Base-by-base conservation (phyloP, 2,797 vertebrate genomes). In the Aplochiton taeniatus region DNA sequence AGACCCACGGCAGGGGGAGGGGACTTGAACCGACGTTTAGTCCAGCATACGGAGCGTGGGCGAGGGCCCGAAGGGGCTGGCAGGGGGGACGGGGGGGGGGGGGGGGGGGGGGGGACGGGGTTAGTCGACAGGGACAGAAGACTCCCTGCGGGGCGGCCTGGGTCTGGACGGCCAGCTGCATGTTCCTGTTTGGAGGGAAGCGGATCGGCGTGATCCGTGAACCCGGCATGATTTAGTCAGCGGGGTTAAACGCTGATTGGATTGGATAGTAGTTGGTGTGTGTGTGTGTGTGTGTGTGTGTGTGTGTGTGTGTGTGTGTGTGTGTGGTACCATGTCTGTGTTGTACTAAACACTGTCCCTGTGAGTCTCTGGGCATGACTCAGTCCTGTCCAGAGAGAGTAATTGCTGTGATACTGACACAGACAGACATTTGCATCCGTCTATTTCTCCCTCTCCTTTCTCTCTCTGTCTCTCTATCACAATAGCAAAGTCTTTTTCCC, bases 371-470 rank as follows among this genome's bases (percentile, higher is more conserved):
- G 17, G 45, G 13, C 53, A 52, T 18, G 14, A 9, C 16, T 11
- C 47, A 47, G 43, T 65, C 59, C 45, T 58, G 53, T 58, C 20
- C 45, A 58, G 20, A 1, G 3, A 47, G 48, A 7, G 0, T 49
- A 51, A 63, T 73, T 58, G 63, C 16, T 44, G 19, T 11, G 9
- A 64, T 13, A 46, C 52, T 50, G 53, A 73, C 53, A 56, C 63
- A 75, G 11, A 12, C 53, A 7, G 53, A 55, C 18, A 41, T 14
- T 55, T 9, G 13, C 4, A 54, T 54, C 20, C 18, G 7, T 19
- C 19, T 56, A 20, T 41, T 41, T 41, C 13, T n/a, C 0, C 13
- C 8, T n/a, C 13, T 42, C 8, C 12, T 44, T 58, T 6, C 42
- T 45, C 14, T 45, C 56, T 17, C 43, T 45, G 14, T 4, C 7